These are phyloP conservation scores for Pantherophis vulpinus DNA, from an alignment of 2,797 vertebrate species.

Conservation along the genomic window DNA sequence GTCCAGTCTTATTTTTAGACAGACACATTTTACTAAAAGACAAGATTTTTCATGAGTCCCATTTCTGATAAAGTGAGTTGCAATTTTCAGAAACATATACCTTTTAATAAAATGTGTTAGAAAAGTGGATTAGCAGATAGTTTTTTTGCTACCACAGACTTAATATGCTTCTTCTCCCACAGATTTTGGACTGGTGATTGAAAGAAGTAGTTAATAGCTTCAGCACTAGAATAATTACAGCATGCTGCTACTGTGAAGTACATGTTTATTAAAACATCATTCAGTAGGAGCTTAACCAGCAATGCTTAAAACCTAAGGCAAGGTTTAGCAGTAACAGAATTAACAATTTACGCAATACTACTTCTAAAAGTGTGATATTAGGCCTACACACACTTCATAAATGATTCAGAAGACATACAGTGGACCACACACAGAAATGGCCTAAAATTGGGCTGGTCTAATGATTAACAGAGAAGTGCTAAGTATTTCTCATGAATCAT, in stretches of 20 bases:
- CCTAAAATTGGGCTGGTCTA: background rate
- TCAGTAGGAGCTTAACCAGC: background rate
- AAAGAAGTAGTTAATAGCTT: background rate
- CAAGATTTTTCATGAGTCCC: background rate
- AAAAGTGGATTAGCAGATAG: background rate
- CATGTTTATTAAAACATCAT: background rate
- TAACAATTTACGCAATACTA: background rate
- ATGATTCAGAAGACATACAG: background rate
- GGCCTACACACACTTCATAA: background rate
- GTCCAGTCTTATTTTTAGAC: background rate
- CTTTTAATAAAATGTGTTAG: background rate
- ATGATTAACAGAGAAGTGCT: background rate
- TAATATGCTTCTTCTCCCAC: background rate
- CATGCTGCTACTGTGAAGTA: background rate
- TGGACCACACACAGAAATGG: background rate
- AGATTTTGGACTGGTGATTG: background rate
- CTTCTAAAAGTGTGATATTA: background rate
- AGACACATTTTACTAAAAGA: background rate
- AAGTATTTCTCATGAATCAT: background rate
- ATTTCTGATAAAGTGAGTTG: background rate
- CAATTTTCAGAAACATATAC: background rate
- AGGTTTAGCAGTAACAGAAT: background rate
- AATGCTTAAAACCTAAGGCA: background rate
- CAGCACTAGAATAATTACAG: background rate
- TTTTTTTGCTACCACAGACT: background rate